Conservation (phyloP, 2,797 vertebrate genomes). For the Crax fasciolata region DNA sequence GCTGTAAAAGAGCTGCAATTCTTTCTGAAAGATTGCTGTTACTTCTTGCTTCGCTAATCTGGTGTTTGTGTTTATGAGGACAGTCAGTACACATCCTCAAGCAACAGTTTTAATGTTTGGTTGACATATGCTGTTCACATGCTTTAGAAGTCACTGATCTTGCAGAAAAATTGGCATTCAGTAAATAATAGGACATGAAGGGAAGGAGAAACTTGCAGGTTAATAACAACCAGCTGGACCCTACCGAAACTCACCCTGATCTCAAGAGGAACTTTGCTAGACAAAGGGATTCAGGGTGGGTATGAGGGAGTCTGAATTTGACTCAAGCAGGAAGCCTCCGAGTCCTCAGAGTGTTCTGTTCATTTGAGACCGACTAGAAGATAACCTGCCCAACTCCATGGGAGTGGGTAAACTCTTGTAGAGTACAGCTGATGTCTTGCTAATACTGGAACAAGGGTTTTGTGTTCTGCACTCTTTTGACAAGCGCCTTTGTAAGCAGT, state of each 20-base stretch:
- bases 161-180: background rate
- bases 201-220: background rate
- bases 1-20: conserved; percentile 3
- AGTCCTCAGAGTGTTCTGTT: background rate
- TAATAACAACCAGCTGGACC: background rate
- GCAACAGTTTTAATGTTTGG: conserved; percentile 2
- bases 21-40: conserved; percentile 35
- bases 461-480: background rate
- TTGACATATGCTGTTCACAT: background rate
- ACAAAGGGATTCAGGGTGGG: background rate
- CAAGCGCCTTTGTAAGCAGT: background rate
- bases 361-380: background rate
- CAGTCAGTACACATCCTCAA: conserved; percentile 10
- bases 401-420: background rate
- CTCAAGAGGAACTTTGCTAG: background rate
- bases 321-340: background rate
- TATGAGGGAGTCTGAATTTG: background rate
- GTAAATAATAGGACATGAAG: background rate
- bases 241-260: background rate
- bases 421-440: background rate
- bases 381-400: background rate
- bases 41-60: conserved; percentile 31
- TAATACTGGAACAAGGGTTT: background rate
- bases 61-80: conserved; percentile 30
- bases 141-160: background rate